Conservation (phyloP, 2,113 vertebrate species). For the Natator depressus region DNA sequence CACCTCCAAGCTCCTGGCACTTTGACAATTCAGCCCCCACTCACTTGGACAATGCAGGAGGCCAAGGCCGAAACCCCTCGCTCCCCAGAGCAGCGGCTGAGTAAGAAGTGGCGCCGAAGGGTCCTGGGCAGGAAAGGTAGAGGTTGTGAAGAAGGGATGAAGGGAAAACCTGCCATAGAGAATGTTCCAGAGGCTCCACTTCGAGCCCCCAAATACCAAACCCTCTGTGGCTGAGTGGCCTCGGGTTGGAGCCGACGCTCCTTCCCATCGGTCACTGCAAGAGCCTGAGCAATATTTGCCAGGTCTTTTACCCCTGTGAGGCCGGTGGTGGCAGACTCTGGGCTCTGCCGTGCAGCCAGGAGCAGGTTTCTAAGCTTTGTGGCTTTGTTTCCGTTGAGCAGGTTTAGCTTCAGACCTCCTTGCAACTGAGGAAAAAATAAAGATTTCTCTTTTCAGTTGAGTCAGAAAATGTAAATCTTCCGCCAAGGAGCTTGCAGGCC, state of each 20-base stretch:
- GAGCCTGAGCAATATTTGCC: neutral
- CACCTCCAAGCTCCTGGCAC: neutral
- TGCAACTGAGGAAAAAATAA: rapidly evolving
- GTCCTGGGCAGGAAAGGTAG: neutral
- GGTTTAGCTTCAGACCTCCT: rapidly evolving
- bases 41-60: neutral
- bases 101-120: neutral
- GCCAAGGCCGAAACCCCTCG: neutral
- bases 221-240: neutral
- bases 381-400: neutral
- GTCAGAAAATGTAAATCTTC: neutral
- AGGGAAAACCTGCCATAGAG: neutral
- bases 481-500: neutral
- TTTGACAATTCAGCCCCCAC: neutral
- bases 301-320: neutral
- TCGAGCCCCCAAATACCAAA: neutral
- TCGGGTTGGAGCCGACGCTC: neutral
- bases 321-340: neutral
- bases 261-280: neutral
- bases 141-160: neutral
- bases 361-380: neutral
- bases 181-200: neutral
- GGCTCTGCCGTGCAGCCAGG: neutral
- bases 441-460: neutral
- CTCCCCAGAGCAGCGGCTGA: neutral